A percentile compares a stretch with the other conserved stretches of the same genome.
These are phyloP conservation scores for Channallabes apus DNA, from an alignment of 2,797 vertebrate genomes.

Conservation along the genomic window DNA sequence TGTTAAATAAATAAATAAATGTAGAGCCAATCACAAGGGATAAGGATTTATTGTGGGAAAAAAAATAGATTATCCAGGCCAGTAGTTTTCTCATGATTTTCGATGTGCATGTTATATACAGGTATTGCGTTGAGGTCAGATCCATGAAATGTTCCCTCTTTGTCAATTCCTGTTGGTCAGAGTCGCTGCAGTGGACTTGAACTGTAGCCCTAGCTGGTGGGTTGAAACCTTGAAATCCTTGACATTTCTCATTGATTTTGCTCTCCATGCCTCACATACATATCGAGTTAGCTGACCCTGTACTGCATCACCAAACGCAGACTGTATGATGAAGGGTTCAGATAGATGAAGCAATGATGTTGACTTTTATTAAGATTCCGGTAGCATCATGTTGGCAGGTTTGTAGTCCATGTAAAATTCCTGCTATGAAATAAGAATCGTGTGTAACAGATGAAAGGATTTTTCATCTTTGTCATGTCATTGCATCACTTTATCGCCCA, in stretches of 20 bases:
- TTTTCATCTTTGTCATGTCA: background rate
- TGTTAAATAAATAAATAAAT: conserved; percentile 8
- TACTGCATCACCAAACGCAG: background rate
- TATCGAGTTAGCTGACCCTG: conserved; percentile 1
- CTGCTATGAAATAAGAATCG: background rate
- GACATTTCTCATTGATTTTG: conserved; percentile 32
- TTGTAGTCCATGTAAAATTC: background rate
- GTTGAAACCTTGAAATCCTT: conserved; percentile 14
- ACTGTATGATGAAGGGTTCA: background rate
- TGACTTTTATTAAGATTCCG: background rate
- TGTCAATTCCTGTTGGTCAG: background rate
- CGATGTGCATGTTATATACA: background rate
- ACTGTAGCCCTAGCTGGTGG: background rate
- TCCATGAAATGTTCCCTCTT: background rate
- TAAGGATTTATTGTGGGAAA: background rate
- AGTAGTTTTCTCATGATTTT: background rate
- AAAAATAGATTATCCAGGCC: background rate
- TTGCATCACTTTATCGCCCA: background rate
- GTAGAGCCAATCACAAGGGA: background rate
- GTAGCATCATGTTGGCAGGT: background rate
- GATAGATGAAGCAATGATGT: background rate
- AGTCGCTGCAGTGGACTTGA: background rate
- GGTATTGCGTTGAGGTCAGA: background rate
- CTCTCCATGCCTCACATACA: conserved; percentile 18
- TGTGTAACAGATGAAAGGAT: background rate